Conservation (phyloP, 1,140 invertebrate genomes). For the Drosophila suzukii region DNA sequence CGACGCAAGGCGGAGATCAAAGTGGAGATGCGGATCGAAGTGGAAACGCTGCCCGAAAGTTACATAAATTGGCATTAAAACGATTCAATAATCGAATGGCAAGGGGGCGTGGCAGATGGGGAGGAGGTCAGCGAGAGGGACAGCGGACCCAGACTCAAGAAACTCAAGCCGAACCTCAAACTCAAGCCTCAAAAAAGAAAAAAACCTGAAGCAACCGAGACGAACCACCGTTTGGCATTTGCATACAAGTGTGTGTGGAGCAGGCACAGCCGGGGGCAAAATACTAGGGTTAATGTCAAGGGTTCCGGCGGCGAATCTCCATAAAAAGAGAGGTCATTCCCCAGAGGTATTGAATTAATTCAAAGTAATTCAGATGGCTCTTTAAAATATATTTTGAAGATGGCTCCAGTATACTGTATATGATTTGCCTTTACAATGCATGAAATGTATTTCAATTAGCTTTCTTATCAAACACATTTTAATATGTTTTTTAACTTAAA, state of each 20-base stretch:
- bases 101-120: slow-evolving; percentile 18
- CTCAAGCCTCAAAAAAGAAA: slow-evolving; percentile 39
- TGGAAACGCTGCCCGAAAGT: slow-evolving; percentile 59
- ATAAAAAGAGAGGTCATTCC: not conserved
- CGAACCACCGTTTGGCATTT: slow-evolving; percentile 74
- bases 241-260: slow-evolving; percentile 53
- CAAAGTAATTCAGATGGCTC: not conserved
- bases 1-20: slow-evolving; percentile 20
- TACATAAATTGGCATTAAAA: slow-evolving; percentile 82
- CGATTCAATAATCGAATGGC: slow-evolving; percentile 65
- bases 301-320: not conserved
- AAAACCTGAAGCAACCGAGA: slow-evolving; percentile 63
- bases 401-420: no score
- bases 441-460: no score
- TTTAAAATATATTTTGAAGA: not conserved
- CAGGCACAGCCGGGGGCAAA: slow-evolving; percentile 2
- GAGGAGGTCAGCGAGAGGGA: slow-evolving; percentile 10
- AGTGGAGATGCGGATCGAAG: slow-evolving; percentile 23
- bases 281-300: slow-evolving; percentile 15
- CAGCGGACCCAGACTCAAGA: slow-evolving; percentile 1
- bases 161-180: not conserved
- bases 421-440: no score
- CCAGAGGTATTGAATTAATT: not conserved
- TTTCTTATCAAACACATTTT: no score
- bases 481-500: no score